Conservation (phyloP, 2,797 vertebrate genomes). For the Diplodus puntazzo region DNA sequence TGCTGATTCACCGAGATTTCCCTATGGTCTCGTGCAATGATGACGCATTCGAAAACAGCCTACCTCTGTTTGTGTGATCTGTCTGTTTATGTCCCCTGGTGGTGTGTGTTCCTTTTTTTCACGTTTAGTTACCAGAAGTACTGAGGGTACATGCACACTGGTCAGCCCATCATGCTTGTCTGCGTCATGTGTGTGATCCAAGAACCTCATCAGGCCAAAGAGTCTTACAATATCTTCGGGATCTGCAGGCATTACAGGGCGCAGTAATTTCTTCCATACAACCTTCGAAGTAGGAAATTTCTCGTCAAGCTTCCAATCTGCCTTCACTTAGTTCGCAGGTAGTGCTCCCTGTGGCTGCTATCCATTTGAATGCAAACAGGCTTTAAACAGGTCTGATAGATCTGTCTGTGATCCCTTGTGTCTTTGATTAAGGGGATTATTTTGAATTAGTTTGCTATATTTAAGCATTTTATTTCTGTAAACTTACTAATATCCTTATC, state of each 20-base stretch:
- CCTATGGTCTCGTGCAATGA: slow-evolving; percentile 57
- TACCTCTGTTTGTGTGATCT: slow-evolving; percentile 59
- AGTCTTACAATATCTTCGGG: slow-evolving; percentile 77
- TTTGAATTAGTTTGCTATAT: not conserved
- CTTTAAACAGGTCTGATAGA: slow-evolving; percentile 37
- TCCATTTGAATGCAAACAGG: slow-evolving; percentile 53
- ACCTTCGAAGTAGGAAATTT: slow-evolving; percentile 74
- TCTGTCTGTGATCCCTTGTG: slow-evolving; percentile 1
- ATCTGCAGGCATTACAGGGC: slow-evolving; percentile 79
- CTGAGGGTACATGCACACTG: slow-evolving; percentile 45
- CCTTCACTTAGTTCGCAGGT: slow-evolving; percentile 80
- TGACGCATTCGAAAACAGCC: slow-evolving; percentile 72
- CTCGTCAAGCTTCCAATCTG: slow-evolving; percentile 75
- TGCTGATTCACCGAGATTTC: slow-evolving; percentile 78
- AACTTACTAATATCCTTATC: not conserved
- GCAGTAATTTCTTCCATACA: slow-evolving; percentile 82
- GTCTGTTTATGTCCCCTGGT: slow-evolving; percentile 41
- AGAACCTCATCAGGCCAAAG: slow-evolving; percentile 75
- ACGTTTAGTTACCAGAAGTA: slow-evolving; percentile 55
- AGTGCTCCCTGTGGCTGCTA: slow-evolving; percentile 58
- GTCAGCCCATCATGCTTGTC: slow-evolving; percentile 68
- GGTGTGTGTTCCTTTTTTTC: slow-evolving; percentile 33
- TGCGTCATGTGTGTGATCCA: slow-evolving; percentile 75
- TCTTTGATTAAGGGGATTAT: slow-evolving; percentile 16
- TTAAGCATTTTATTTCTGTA: not conserved